Evolutionary conservation across 2,113 vertebrate species (phyloP).

Genomic region (Thymallus thymallus): DNA sequence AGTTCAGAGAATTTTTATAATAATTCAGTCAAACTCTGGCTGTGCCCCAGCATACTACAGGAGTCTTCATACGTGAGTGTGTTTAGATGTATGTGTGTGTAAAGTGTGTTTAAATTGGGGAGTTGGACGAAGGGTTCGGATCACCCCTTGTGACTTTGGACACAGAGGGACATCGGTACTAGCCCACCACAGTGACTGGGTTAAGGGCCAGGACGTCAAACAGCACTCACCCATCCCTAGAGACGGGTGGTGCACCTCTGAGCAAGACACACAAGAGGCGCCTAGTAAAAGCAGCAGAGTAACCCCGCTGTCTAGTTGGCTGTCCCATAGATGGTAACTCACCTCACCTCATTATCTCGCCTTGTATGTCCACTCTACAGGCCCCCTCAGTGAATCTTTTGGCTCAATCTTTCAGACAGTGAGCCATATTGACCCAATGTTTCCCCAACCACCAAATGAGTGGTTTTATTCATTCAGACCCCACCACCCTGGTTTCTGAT

Average conservation of each 20-base stretch:
- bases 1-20: constrained; percentile 16
- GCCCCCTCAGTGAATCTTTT: not conserved
- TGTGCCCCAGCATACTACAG: constrained; percentile 25
- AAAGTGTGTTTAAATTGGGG: constrained; percentile 26
- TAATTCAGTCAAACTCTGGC: constrained; percentile 30
- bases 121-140: constrained; percentile 54
- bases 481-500: not conserved
- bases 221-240: constrained; percentile 41
- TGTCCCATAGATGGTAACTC: constrained; percentile 48
- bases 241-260: constrained; percentile 57
- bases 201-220: constrained; percentile 83
- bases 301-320: constrained; percentile 80
- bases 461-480: not conserved
- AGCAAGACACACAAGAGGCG: constrained; percentile 45
- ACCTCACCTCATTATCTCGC: constrained; percentile 24
- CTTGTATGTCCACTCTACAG: not conserved
- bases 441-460: not conserved
- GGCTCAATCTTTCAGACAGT: not conserved
- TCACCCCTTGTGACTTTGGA: constrained; percentile 45
- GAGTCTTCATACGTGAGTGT: not conserved
- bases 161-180: constrained; percentile 74
- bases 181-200: constrained; percentile 75
- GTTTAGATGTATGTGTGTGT: constrained; percentile 2
- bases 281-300: constrained; percentile 63
- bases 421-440: too few species aligned